Percentiles rank a stretch among this genome's conserved stretches.
Evolutionary conservation across 2,113 vertebrate species (phyloP).

Genomic region (Sapayoa aenigma): DNA sequence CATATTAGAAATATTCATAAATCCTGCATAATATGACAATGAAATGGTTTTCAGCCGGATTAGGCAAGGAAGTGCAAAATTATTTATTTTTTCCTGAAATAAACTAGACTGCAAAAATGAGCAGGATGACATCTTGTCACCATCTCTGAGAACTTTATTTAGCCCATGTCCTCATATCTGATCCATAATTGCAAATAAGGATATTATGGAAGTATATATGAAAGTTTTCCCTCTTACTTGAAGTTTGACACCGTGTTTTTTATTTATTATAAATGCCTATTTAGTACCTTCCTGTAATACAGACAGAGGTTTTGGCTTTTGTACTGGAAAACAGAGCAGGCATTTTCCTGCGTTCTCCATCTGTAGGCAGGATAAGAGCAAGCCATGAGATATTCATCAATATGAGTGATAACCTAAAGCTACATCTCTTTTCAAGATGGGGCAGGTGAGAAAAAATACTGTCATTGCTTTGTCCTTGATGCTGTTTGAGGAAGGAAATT

Average conservation of each 20-base stretch:
- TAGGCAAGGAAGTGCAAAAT: not conserved
- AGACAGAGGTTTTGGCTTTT: not conserved
- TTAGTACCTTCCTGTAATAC: not conserved
- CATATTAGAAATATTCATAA: constrained; percentile 4
- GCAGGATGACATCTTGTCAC: not conserved
- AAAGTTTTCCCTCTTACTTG: not conserved
- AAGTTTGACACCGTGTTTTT: not conserved
- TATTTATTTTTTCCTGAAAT: constrained; percentile 1
- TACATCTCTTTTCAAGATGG: not conserved
- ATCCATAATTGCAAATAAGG: not conserved
- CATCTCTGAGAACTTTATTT: not conserved
- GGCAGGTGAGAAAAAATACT: not conserved
- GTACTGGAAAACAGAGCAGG: not conserved
- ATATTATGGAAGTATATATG: not conserved
- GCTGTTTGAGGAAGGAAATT: not conserved
- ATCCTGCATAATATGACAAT: constrained; percentile 6
- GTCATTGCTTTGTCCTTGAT: not conserved
- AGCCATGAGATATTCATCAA: not conserved
- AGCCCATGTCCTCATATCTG: not conserved
- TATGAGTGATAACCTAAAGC: not conserved
- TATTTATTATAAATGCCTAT: not conserved
- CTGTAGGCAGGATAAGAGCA: not conserved
- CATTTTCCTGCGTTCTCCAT: not conserved
- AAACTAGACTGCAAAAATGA: not conserved
- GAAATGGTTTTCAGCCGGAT: constrained; percentile 13